Evolutionary conservation across 2,113 vertebrate species (phyloP).

Genomic region (Bagarius yarrelli): DNA sequence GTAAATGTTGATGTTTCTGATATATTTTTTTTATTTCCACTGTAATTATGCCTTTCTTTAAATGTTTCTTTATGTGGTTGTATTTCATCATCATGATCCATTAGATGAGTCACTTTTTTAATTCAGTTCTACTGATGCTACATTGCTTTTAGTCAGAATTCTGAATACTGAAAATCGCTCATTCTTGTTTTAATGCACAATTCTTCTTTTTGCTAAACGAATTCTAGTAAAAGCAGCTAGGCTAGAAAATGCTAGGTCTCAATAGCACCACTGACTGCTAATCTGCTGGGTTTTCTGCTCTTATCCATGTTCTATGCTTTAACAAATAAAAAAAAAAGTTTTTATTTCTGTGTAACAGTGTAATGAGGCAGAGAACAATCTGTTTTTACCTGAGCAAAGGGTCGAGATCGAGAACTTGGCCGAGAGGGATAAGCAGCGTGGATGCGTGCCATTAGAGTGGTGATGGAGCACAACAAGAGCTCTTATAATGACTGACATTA

Average conservation of each 20-base stretch:
- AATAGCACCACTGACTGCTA: neutral
- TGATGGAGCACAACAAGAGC: conserved; percentile 42
- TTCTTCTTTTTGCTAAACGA: too few relatives aligned
- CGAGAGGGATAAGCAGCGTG: conserved; percentile 23
- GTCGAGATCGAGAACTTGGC: conserved; percentile 10
- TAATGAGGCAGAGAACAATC: conserved; percentile 33
- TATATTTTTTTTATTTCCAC: neutral
- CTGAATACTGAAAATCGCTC: neutral
- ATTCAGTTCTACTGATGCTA: neutral
- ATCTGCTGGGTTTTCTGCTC: neutral
- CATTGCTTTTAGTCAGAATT: neutral
- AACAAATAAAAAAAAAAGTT: conserved; percentile 1
- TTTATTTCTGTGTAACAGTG: neutral
- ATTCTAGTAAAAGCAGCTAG: neutral
- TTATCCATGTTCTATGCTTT: neutral
- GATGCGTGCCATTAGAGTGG: conserved; percentile 47
- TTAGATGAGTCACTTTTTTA: neutral
- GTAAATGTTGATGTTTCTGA: neutral
- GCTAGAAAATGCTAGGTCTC: neutral
- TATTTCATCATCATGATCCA: neutral
- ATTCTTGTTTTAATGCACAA: neutral
- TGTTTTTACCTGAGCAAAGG: conserved; percentile 13
- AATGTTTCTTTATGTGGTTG: neutral
- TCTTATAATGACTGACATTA: conserved; percentile 46
- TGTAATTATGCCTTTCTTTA: neutral